Evolutionary conservation across 2,888 invertebrate species (phyloP).

Genomic region (Myopa testacea): DNA sequence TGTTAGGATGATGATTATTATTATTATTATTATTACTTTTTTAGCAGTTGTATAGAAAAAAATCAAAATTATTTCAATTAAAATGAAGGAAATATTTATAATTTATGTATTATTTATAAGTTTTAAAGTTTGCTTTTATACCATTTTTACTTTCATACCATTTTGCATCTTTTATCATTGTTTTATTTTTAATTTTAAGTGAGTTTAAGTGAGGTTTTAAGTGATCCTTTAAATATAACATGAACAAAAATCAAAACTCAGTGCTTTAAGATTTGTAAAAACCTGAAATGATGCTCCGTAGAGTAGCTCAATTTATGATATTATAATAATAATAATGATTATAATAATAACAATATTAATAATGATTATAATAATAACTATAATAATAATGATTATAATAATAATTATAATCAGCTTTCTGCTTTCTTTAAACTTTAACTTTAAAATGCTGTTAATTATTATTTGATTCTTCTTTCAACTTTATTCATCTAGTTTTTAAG

Average conservation of each 20-base stretch:
- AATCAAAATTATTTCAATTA: no score
- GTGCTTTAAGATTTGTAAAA: no score
- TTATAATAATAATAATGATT: no score
- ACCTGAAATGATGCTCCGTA: no score
- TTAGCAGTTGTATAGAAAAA: no score
- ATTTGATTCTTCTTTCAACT: neutral
- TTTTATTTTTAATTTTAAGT: neutral
- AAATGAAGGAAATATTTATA: no score
- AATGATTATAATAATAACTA: neutral
- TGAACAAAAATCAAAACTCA: no score
- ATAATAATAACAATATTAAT: no score
- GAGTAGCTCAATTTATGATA: no score
- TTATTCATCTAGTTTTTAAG: neutral
- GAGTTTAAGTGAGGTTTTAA: neutral
- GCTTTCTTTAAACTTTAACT: neutral
- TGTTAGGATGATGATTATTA: neutral
- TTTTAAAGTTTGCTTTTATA: neutral
- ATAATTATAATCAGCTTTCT: no score
- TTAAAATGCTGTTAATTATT: neutral
- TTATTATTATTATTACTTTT: neutral
- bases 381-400: neutral
- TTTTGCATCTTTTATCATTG: neutral
- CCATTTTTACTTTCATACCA: constrained; percentile 18
- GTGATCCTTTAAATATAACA: neutral
- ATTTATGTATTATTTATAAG: neutral